Conservation (phyloP, 2,888 invertebrate species). For the Ptychoptera contaminata region DNA sequence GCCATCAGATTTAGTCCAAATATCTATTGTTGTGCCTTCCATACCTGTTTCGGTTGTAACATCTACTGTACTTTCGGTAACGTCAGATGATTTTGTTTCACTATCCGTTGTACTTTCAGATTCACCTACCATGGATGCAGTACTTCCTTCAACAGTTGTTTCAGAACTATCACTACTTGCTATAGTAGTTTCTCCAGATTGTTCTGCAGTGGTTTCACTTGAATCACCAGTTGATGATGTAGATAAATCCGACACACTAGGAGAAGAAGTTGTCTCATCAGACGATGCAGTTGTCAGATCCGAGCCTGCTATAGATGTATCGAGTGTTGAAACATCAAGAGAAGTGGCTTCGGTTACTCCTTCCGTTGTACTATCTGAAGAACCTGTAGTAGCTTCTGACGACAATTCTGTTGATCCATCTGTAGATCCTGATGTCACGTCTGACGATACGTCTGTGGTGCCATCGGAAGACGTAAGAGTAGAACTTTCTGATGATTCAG, state of each 20-base stretch:
- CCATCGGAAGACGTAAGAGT: background rate
- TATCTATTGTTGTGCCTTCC: slow-evolving; percentile 22
- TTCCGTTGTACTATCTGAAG: background rate
- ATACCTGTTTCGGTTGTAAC: slow-evolving; percentile 11
- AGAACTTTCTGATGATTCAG: slow-evolving; percentile 8
- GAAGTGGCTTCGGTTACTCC: background rate
- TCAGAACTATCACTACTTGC: slow-evolving; percentile 10
- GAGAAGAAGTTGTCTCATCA: slow-evolving; percentile 9
- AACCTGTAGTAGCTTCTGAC: slow-evolving; percentile 3
- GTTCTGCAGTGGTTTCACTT: slow-evolving; percentile 8
- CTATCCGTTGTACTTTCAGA: slow-evolving; percentile 8
- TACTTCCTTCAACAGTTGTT: slow-evolving; percentile 7
- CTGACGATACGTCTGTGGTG: slow-evolving; percentile 6
- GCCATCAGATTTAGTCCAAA: slow-evolving; percentile 22
- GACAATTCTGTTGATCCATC: slow-evolving; percentile 6
- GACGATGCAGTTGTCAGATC: slow-evolving; percentile 8
- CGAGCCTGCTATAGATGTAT: background rate
- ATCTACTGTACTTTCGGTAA: slow-evolving; percentile 2
- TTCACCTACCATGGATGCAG: slow-evolving; percentile 3
- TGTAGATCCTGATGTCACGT: slow-evolving; percentile 6
- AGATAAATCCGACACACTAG: slow-evolving; percentile 5
- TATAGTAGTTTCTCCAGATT: slow-evolving; percentile 6
- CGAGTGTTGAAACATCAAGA: slow-evolving; percentile 2
- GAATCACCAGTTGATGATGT: slow-evolving; percentile 8
- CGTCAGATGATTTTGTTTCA: slow-evolving; percentile 10